phyloP scores from a whole-genome alignment of 2,113 vertebrate genomes.

The Ptychochromis oligacanthus region DNA sequence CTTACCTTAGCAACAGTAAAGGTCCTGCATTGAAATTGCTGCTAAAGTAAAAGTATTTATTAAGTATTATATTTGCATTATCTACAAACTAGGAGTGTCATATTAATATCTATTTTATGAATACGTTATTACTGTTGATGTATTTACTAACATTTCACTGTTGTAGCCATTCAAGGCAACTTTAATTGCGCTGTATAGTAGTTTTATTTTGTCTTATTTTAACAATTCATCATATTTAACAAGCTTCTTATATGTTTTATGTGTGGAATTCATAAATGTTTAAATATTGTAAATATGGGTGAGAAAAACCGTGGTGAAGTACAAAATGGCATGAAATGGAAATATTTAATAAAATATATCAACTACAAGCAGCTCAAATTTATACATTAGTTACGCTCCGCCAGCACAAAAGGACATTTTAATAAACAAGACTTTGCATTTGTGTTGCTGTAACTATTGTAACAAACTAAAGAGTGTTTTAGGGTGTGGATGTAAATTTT shows the following conservation, averaged over 20 bases:
- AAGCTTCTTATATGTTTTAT: not conserved
- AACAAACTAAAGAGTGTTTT: too few relatives aligned
- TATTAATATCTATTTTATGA: not conserved
- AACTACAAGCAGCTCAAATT: too few relatives aligned
- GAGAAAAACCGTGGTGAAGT: too few relatives aligned
- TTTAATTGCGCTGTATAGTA: not conserved
- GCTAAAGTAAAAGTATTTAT: not conserved
- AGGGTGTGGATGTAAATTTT: too few relatives aligned
- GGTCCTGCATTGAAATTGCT: not conserved
- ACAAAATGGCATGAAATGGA: not conserved
- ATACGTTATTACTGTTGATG: not conserved
- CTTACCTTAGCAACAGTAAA: accelerated
- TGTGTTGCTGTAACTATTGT: too few relatives aligned
- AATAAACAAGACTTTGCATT: too few relatives aligned
- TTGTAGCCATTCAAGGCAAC: not conserved
- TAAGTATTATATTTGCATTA: not conserved
- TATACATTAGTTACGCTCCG: too few relatives aligned
- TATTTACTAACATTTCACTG: not conserved
- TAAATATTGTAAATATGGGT: not conserved
- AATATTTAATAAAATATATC: not conserved
- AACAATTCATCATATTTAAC: not conserved
- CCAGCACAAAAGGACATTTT: too few relatives aligned
- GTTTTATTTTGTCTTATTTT: not conserved
- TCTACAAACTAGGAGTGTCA: not conserved
- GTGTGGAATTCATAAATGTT: not conserved